Base-by-base conservation (phyloP, 2,888 invertebrate species). In the Athetis lepigone region DNA sequence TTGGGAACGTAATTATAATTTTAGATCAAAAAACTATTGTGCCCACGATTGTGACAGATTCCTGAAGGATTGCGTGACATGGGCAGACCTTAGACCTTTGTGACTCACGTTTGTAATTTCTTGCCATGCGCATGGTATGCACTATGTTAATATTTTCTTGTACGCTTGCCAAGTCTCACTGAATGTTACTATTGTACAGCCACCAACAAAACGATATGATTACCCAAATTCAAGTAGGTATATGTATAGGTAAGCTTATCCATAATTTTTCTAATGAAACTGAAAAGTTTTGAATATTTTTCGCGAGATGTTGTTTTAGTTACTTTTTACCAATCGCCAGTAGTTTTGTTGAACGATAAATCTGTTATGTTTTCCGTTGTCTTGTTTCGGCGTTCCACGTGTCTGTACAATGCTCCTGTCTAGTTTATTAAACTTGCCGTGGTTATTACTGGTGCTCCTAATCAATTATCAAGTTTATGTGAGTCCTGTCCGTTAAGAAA, bases 111-210 rank as follows among this genome's bases (percentile, higher is more conserved):
- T 58, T 50, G 46, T 60, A 49, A 62, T 75, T 75, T 68, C 72
- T 58, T 70, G 50, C 72, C 56, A 69, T 63, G 59, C 70, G 68
- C 67, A 47, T 54, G 76, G 79, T 76, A 77, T 77, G 81, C 82
- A 82, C 70, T 69, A 57, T 75, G 74, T 82, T 80, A 80, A 81
- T 82, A 81, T 79, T 80, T 80, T 82, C 78, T 82, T 82, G 82
- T 82, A 76, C 72, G 61, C 42, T 76, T 82, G 82, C 82, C 82
- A 82, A 82, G 61, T 71, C 65, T 75, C 43, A 70, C 69, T 50
- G 73, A 57, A 74, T 70, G 66, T 72, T 67, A 75, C 73, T 70
- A 64, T 69, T 64, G 68, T 72, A 75, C 65, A 52, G 59, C 59
- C 65, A 68, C 47, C 59, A 61, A 65, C 65, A 58, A 74, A 70